These are phyloP conservation scores for Liodrosophila aerea DNA, from an alignment of 2,888 invertebrate genomes.

Conservation along the genomic window DNA sequence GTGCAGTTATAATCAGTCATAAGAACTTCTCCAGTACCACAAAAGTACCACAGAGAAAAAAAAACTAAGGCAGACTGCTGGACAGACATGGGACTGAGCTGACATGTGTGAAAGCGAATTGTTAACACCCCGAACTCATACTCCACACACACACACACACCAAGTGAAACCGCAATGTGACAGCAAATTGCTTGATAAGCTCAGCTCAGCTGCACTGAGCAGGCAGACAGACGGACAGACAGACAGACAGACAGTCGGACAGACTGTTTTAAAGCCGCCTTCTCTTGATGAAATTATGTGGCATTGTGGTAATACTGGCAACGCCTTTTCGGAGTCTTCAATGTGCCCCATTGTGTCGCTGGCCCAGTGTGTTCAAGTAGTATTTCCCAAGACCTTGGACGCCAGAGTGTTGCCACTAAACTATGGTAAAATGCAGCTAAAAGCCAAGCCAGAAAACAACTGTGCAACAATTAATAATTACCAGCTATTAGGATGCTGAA, in stretches of 20 bases:
- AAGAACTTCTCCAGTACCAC: constrained; percentile 1
- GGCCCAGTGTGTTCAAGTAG: constrained; percentile 1
- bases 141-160: not conserved
- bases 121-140: constrained; percentile 27
- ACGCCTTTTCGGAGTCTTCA: constrained; percentile 51
- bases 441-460: constrained; percentile 21
- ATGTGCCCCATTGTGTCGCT: constrained; percentile 51
- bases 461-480: constrained; percentile 55
- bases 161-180: constrained; percentile 45
- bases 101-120: constrained; percentile 51
- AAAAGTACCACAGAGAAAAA: not conserved
- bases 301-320: constrained; percentile 44
- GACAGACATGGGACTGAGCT: constrained; percentile 6
- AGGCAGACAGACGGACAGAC: constrained; percentile 11
- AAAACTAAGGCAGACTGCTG: too few relatives aligned
- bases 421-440: constrained; percentile 64
- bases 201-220: constrained; percentile 32
- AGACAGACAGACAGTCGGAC: too few relatives aligned
- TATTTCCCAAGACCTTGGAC: constrained; percentile 52
- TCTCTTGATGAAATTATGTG: constrained; percentile 19
- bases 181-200: constrained; percentile 51
- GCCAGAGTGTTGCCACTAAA: constrained; percentile 58
- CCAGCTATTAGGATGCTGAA: constrained; percentile 54
- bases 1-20: not conserved
- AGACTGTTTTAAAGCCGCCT: constrained; percentile 26